Base-by-base conservation (phyloP, 1,140 invertebrate species). In the Ostrea edulis region DNA sequence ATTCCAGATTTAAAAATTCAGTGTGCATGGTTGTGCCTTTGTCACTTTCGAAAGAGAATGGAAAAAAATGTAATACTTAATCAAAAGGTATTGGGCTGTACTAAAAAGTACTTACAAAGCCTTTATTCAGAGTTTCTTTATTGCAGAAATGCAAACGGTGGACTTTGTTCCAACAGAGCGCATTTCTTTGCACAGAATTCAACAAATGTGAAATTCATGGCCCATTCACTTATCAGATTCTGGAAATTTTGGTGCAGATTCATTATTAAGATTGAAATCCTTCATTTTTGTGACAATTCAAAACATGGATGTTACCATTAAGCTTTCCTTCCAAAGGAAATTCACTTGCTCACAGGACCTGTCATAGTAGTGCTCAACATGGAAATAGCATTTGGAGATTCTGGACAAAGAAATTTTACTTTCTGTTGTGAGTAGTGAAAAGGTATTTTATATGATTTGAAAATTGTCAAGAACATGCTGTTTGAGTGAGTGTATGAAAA, bases 281-380 rank as follows among this genome's bases (percentile, higher is more conserved):
- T 77, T 77, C 68, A 77, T 77, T 77, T 22, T 35, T 29, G 68
- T 77, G 68, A 71, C 22, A 29, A 29, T 29, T 77, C 68, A 77
- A 77, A 22, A 22, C 29, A 62, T 77, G 22, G 68, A 29, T 77
- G 25, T 29, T 77, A 17, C 29, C 68, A 77, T 77, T 35, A 77
- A 77, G 29, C 22, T 77, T 29, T 22, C 68, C 68, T 77, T 77
- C 68, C 68, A 77, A 77, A 77, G 68, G 68, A 77, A 77, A 77
- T 77, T 77, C 68, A 77, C 68, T 77, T 77, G 68, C 68, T 77
- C 68, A 77, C 68, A 29, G 68, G 29, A 77, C 25, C 35, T 77
- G 68, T 77, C 68, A 77, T 77, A 77, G 68, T 29, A 77, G 68
- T 77, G 68, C 68, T 77, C 68, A 77, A 77, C 35, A 77, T 44